phyloP scores from a whole-genome alignment of 2,797 vertebrate genomes.

The Emys orbicularis region DNA sequence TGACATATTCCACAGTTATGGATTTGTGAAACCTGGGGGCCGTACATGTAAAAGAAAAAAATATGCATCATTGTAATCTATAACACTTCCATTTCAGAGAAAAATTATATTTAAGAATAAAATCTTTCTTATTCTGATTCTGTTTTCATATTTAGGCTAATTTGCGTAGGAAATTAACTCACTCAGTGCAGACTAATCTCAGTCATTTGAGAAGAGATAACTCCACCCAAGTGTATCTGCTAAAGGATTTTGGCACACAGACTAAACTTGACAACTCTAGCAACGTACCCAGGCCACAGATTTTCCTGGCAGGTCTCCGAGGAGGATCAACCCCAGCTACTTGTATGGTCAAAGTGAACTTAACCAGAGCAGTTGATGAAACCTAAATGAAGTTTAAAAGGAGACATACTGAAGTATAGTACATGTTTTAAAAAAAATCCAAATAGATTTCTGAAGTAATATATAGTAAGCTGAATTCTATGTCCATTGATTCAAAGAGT shows the following conservation, averaged over 20 bases:
- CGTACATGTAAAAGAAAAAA: background rate
- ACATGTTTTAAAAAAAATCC: background rate
- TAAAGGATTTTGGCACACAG: constrained; percentile 82
- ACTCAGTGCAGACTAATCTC: constrained; percentile 87
- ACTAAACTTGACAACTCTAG: constrained; percentile 82
- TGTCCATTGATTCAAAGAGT: constrained; percentile 21
- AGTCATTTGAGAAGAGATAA: constrained; percentile 93
- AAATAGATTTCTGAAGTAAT: background rate
- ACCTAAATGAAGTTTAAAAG: constrained; percentile 65
- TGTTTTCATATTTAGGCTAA: constrained; percentile 85
- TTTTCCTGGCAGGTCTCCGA: constrained; percentile 89
- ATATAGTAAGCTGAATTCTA: background rate
- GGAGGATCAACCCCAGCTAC: constrained; percentile 77
- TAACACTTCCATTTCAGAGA: no score
- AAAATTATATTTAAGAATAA: background rate
- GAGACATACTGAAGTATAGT: background rate
- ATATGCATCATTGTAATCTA: background rate
- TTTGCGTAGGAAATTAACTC: constrained; percentile 87
- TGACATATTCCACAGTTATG: fast-evolving
- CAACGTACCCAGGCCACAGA: constrained; percentile 84
- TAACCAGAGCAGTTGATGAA: constrained; percentile 89
- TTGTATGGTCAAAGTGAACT: constrained; percentile 80
- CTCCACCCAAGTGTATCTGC: constrained; percentile 87
- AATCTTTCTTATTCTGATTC: constrained; percentile 1
- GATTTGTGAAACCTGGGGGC: background rate